Conservation (phyloP, 2,113 vertebrate species). For the Gobiocypris rarus region DNA sequence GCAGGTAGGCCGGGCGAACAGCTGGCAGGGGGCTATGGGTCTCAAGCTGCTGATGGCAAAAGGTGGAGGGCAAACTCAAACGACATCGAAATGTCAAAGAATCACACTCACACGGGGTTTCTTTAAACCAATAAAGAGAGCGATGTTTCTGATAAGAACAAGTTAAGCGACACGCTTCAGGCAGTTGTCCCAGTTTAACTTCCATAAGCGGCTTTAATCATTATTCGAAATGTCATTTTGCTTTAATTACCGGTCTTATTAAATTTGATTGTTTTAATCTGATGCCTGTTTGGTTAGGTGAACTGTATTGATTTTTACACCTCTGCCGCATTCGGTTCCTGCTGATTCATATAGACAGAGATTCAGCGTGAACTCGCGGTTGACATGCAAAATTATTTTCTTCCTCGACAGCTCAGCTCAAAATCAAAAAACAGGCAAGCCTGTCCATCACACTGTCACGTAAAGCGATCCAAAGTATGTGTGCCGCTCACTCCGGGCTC, state of each 20-base stretch:
- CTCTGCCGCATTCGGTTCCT: conserved; percentile 22
- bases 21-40: conserved; percentile 49
- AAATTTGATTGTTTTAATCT: conserved; percentile 42
- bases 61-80: conserved; percentile 53
- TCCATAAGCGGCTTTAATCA: conserved; percentile 55
- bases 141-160: conserved; percentile 44
- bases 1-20: conserved; percentile 45
- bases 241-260: conserved; percentile 54
- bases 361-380: conserved; percentile 43
- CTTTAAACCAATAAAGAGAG: conserved; percentile 31
- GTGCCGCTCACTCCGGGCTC: conserved; percentile 65
- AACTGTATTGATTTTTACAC: conserved; percentile 29
- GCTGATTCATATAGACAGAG: conserved; percentile 41
- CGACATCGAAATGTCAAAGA: conserved; percentile 53
- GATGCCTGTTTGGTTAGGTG: conserved; percentile 3
- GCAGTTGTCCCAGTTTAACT: conserved; percentile 56
- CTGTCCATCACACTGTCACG: conserved; percentile 75
- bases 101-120: conserved; percentile 23
- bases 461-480: conserved; percentile 69
- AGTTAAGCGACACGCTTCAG: conserved; percentile 60
- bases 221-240: conserved; percentile 49
- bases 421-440: conserved; percentile 66
- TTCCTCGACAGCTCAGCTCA: conserved; percentile 53
- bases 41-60: conserved; percentile 53
- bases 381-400: conserved; percentile 54